phyloP scores from a whole-genome alignment of 2,888 invertebrate genomes.

The Diadegma fenestrale region DNA sequence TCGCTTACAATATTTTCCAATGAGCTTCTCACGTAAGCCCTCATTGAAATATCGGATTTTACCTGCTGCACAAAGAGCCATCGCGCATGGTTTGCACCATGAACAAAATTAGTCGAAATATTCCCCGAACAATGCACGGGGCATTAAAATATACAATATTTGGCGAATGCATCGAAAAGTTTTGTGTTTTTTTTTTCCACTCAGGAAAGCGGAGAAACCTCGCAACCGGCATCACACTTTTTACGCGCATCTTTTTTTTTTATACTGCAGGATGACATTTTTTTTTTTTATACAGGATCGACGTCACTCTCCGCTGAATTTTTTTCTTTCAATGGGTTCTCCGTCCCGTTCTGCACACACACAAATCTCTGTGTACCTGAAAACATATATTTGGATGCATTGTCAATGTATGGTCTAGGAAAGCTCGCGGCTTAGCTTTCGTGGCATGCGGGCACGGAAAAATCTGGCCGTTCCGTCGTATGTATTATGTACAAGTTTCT shows the following conservation, averaged over 20 bases:
- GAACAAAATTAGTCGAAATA: background rate
- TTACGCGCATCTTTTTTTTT: background rate
- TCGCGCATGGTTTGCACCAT: background rate
- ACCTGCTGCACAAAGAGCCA: background rate
- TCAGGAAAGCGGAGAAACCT: slow-evolving; percentile 11
- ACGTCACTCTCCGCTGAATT: slow-evolving; percentile 23
- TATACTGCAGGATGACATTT: background rate
- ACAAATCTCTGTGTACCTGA: background rate
- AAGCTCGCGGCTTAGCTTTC: slow-evolving; percentile 12
- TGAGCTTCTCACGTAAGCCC: background rate
- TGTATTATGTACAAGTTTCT: background rate
- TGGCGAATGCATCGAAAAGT: background rate
- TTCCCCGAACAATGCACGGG: background rate
- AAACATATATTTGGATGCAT: background rate
- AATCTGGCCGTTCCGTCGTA: background rate
- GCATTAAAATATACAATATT: background rate
- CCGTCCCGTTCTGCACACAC: background rate
- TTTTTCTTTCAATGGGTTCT: slow-evolving; percentile 21
- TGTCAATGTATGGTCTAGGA: background rate
- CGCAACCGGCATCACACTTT: background rate
- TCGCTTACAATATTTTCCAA: background rate
- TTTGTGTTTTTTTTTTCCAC: background rate
- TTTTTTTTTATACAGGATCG: slow-evolving; percentile 22
- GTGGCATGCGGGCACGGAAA: background rate
- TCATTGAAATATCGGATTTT: background rate